phyloP scores from a whole-genome alignment of 2,797 vertebrate genomes.

The Lemur catta region DNA sequence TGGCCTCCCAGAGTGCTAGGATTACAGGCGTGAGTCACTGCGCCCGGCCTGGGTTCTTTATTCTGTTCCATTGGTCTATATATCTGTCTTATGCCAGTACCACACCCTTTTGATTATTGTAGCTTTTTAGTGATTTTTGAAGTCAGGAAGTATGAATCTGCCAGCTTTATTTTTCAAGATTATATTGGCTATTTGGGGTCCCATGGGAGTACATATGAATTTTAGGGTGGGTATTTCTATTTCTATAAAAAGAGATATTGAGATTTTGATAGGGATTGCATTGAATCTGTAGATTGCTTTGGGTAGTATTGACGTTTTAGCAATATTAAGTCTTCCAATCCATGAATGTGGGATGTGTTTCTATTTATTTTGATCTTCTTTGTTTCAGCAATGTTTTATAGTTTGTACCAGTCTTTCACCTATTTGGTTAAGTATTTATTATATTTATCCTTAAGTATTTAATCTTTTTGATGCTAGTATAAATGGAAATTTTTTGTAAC shows the following conservation, averaged over 20 bases:
- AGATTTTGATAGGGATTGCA: background rate
- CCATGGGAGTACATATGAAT: background rate
- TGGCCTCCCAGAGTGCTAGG: no score
- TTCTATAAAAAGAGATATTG: background rate
- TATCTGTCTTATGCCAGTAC: background rate
- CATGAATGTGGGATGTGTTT: background rate
- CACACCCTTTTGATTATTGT: background rate
- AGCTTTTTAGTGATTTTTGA: background rate
- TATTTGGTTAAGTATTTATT: background rate
- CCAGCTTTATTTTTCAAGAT: background rate
- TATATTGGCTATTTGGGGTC: background rate
- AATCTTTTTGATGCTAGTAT: background rate
- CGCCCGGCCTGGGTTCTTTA: background rate
- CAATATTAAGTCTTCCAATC: background rate
- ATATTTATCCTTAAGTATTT: background rate
- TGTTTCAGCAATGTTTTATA: background rate
- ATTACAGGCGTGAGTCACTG: no score
- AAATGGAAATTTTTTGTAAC: background rate
- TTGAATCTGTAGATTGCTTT: background rate
- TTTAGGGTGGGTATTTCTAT: background rate
- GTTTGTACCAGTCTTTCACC: background rate
- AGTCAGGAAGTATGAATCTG: background rate
- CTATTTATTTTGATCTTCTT: background rate
- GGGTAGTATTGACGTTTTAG: background rate
- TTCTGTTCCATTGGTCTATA: background rate